A percentile compares a stretch with the other conserved stretches of the same genome.
phyloP scores from a whole-genome alignment of 2,888 invertebrate species.

The Halictus ligatus region DNA sequence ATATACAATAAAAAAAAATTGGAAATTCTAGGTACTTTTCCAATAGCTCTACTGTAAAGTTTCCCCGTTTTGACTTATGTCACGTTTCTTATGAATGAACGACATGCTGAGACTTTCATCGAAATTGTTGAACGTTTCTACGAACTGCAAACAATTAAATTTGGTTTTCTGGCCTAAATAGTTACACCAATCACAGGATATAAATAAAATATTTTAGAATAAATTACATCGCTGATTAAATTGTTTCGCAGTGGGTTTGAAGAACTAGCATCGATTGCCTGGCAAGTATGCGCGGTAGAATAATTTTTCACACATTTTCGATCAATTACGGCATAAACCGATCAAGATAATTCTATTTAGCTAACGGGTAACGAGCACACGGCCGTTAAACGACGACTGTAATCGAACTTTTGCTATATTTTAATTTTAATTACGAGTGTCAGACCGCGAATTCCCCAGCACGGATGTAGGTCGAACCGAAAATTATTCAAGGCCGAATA shows the following conservation, averaged over 20 bases:
- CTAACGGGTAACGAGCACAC: not conserved
- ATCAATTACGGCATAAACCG: not conserved
- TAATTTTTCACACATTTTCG: not conserved
- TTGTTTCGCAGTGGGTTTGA: not conserved
- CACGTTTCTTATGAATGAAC: too few relatives aligned
- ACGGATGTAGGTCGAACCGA: not conserved
- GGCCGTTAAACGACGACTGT: not conserved
- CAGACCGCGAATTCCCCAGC: not conserved
- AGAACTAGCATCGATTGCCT: not conserved
- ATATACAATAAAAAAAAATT: too few relatives aligned
- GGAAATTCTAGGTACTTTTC: too few relatives aligned
- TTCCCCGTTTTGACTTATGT: too few relatives aligned
- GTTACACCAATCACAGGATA: not conserved
- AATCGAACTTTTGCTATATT: not conserved
- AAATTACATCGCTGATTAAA: not conserved
- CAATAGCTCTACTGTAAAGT: too few relatives aligned
- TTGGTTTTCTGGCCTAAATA: not conserved
- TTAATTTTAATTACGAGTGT: not conserved
- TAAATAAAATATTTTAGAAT: not conserved
- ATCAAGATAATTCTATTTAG: not conserved
- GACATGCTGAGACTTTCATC: not conserved
- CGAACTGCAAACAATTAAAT: too few relatives aligned
- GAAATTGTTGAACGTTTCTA: too few relatives aligned
- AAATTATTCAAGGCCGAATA: not conserved
- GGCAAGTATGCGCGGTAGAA: not conserved